A percentile compares a stretch with the other conserved stretches of the same genome.
Conservation (phyloP, 2,113 vertebrate genomes). For the Microcebus tavaratra region DNA sequence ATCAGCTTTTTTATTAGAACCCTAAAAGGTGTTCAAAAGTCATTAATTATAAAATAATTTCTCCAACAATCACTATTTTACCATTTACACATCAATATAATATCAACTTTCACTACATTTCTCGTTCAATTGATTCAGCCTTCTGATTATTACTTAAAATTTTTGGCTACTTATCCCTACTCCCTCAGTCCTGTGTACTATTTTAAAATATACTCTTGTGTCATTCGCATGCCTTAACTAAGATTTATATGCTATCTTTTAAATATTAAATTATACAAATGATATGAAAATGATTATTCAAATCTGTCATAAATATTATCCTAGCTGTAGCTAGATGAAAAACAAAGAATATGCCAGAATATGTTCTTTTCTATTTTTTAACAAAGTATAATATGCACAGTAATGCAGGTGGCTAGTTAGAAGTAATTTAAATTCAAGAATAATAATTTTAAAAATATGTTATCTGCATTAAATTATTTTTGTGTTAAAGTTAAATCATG, state of each 20-base stretch:
- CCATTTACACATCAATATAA: neutral
- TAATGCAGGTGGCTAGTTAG: conserved; percentile 61
- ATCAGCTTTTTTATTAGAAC: neutral
- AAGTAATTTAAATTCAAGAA: conserved; percentile 67
- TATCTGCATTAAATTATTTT: conserved; percentile 28
- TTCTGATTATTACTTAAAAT: neutral
- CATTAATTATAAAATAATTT: neutral
- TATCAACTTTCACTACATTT: neutral
- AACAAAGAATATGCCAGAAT: neutral
- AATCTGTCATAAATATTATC: neutral
- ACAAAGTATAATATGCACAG: conserved; percentile 67
- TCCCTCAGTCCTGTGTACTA: neutral
- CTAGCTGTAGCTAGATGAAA: neutral
- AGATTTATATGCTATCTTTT: neutral
- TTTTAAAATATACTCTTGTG: neutral
- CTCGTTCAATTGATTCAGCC: neutral
- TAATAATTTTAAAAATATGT: conserved; percentile 52
- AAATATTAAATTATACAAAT: neutral
- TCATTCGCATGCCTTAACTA: neutral
- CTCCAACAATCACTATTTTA: neutral
- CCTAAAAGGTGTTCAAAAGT: neutral
- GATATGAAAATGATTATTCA: neutral
- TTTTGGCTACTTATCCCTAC: neutral
- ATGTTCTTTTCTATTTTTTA: conserved; percentile 24
- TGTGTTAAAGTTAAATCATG: conserved; percentile 7